phyloP scores from a whole-genome alignment of 2,888 invertebrate genomes.

The Ormyrus nitidulus region DNA sequence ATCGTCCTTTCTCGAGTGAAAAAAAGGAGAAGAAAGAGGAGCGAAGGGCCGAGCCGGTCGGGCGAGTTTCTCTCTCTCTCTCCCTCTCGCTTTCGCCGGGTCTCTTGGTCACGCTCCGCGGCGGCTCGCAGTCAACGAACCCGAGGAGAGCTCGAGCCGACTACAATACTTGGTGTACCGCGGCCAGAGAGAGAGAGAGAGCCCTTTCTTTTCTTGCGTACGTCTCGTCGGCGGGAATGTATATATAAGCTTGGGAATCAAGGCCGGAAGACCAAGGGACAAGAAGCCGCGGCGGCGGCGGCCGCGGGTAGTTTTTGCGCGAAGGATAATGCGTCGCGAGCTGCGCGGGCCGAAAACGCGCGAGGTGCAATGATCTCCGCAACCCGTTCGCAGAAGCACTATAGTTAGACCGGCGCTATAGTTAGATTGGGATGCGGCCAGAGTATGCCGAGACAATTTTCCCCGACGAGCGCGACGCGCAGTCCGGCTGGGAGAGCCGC shows the following conservation, averaged over 20 bases:
- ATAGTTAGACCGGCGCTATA: slow-evolving; percentile 62
- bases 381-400: slow-evolving; percentile 50
- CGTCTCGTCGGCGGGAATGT: neutral
- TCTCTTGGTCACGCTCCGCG: slow-evolving; percentile 65
- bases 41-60: no score
- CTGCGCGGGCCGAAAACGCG: neutral
- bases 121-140: slow-evolving; percentile 70
- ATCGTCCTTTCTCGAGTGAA: neutral
- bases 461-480: neutral
- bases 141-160: slow-evolving; percentile 54
- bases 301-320: neutral
- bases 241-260: slow-evolving; percentile 11
- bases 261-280: slow-evolving; percentile 47
- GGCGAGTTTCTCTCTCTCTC: neutral
- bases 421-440: slow-evolving; percentile 66
- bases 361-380: neutral
- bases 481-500: no score
- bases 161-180: slow-evolving; percentile 29
- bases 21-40: no score
- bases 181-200: no score
- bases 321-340: neutral
- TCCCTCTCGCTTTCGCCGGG: slow-evolving; percentile 16
- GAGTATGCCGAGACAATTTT: slow-evolving; percentile 60
- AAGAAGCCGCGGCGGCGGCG: slow-evolving; percentile 28
- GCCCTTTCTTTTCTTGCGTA: neutral